Conservation (phyloP, 2,797 vertebrate genomes). For the Mus spretus region DNA sequence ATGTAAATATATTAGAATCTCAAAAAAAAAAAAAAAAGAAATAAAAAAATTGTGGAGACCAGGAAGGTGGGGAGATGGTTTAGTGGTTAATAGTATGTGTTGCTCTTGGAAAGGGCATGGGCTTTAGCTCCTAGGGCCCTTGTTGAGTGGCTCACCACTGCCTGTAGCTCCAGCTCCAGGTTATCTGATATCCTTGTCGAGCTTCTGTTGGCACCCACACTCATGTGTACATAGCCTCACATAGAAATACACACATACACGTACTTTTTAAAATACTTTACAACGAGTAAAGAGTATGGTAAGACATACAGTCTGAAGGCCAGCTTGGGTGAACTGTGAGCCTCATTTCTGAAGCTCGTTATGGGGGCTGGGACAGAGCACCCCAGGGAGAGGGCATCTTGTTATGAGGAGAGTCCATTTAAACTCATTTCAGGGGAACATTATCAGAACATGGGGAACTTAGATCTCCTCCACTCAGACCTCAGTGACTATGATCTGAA, state of each 20-base stretch:
- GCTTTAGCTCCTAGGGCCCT: neutral
- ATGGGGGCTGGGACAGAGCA: too few relatives aligned
- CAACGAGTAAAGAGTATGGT: neutral
- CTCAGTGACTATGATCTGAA: neutral
- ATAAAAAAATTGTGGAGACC: neutral
- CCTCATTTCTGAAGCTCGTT: neutral
- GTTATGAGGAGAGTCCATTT: neutral
- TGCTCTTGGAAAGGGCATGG: neutral
- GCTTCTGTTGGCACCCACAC: too few relatives aligned
- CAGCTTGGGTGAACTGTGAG: neutral
- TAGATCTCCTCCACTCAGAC: neutral
- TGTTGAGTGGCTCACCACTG: neutral
- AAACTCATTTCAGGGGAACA: neutral
- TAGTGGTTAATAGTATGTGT: neutral
- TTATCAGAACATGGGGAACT: neutral
- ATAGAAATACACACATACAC: neutral
- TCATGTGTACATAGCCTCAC: neutral
- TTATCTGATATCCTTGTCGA: neutral
- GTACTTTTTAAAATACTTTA: neutral
- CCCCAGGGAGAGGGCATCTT: too few relatives aligned
- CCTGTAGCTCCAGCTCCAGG: neutral
- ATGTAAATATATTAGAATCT: neutral
- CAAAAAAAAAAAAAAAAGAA: neutral
- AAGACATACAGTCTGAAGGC: neutral
- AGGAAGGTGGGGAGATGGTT: neutral